These are phyloP conservation scores for Ophion slaviceki DNA, from an alignment of 2,888 invertebrate species.

Conservation along the genomic window DNA sequence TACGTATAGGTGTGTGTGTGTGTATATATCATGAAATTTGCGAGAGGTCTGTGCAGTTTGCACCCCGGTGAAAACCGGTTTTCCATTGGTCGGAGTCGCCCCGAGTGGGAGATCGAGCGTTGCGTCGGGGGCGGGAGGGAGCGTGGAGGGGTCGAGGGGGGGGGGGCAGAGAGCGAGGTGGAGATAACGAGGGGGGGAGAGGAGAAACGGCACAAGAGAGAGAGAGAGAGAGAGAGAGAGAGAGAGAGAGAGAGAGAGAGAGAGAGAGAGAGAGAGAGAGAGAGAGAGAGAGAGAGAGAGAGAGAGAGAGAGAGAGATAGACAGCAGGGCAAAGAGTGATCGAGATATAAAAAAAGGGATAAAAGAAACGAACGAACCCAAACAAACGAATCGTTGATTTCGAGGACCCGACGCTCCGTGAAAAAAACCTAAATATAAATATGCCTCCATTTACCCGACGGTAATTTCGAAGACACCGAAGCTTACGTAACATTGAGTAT, in stretches of 20 bases:
- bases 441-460: too few relatives aligned
- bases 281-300: neutral
- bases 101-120: slow-evolving; percentile 24
- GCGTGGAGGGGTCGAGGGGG: neutral
- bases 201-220: neutral
- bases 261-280: neutral
- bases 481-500: too few relatives aligned
- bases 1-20: neutral
- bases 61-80: slow-evolving; percentile 65
- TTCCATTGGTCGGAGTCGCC: slow-evolving; percentile 50
- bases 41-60: slow-evolving; percentile 60
- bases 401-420: too few relatives aligned
- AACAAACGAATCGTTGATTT: too few relatives aligned
- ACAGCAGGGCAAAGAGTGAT: neutral
- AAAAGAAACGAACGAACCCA: neutral
- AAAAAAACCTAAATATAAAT: too few relatives aligned
- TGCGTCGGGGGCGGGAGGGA: neutral
- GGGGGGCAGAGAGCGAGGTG: neutral
- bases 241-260: neutral
- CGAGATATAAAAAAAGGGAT: neutral
- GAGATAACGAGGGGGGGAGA: neutral
- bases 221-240: neutral
- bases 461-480: too few relatives aligned
- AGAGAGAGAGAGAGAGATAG: neutral
- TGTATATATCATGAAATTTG: slow-evolving; percentile 55